Base-by-base conservation (phyloP, 35 echinoderm and acorn worm genomes). In the Patiria miniata region DNA sequence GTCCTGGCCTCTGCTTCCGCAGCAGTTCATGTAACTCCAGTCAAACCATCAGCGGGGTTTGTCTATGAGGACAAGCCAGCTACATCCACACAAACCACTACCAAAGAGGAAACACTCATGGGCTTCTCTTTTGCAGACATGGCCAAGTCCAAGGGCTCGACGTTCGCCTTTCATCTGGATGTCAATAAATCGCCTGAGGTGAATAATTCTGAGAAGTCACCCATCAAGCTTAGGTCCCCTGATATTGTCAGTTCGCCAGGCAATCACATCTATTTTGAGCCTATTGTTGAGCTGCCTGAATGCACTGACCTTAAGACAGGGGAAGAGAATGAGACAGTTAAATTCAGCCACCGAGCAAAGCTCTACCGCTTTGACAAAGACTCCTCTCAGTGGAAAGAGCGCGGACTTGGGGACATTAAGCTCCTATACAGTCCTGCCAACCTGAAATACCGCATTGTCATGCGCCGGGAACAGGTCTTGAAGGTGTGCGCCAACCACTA, bases 231-330 rank as follows among this genome's bases (percentile, higher is more conserved):
- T 1, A 61, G 59, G 38, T 65, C 81, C 15, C 54, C 81, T 18
- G 47, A 37, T 7, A 51, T 57, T 2, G 10, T 58, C 53, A 50
- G 37, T 2, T 83, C 81, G 6, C 81, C 81, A 1, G 53, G 78
- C n/a, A 92, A 98, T 73, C 92, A 94, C 55, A 86, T 98, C 39
- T 80, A 98, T 86, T 98, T 98, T 89, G 86, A 98, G n/a, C 96
- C 96, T 6, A 68, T 99, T 26, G 81, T 99, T 15, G 39, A 85
- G 21, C 68, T 99, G 22, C 95, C 95, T 18, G 92, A 99, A 5
- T 83, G 89, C 33, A 77, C 86, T 16, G 87, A 94, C 32, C 9
- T 87, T 10, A 93, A 86, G 77, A 99, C 96, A 0, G 82, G 93
- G 3, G 96, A 99, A 76, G 96, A 99, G 77, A 83, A 81, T 44